Evolutionary conservation across 92 coral and sea anemone genomes (phyloP).

Genomic region (Metridium senile): DNA sequence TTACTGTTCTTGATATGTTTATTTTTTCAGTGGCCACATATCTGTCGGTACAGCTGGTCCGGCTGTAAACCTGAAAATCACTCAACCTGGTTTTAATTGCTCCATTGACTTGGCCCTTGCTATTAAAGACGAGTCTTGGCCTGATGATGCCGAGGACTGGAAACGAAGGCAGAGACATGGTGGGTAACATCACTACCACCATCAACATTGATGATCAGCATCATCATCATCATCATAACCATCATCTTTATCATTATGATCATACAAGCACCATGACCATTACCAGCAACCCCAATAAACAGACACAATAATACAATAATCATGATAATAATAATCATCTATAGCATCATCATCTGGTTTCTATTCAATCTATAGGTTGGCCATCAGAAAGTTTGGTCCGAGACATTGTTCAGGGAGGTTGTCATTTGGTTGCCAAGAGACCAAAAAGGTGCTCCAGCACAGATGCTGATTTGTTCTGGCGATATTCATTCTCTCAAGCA

Average conservation of each 20-base stretch:
- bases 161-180: conserved; percentile 54
- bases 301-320: too few species aligned
- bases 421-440: conserved; percentile 77
- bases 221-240: neutral
- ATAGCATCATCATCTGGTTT: too few species aligned
- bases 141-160: conserved; percentile 72
- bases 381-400: conserved; percentile 44
- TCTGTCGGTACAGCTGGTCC: conserved; percentile 47
- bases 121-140: conserved; percentile 57
- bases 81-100: neutral
- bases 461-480: conserved; percentile 50
- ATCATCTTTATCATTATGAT: too few species aligned
- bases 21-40: conserved; percentile 6
- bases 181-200: too few species aligned
- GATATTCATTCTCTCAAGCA: conserved; percentile 69
- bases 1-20: too few species aligned
- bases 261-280: too few species aligned
- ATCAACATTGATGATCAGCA: too few species aligned
- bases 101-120: conserved; percentile 70
- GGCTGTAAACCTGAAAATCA: conserved; percentile 61
- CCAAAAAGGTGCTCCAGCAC: conserved; percentile 34
- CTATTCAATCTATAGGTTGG: conserved; percentile 73
- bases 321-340: too few species aligned
- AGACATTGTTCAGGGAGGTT: conserved; percentile 46
- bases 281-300: too few species aligned